Evolutionary conservation across 1,140 invertebrate species (phyloP).

Genomic region (Monochamus saltuarius): DNA sequence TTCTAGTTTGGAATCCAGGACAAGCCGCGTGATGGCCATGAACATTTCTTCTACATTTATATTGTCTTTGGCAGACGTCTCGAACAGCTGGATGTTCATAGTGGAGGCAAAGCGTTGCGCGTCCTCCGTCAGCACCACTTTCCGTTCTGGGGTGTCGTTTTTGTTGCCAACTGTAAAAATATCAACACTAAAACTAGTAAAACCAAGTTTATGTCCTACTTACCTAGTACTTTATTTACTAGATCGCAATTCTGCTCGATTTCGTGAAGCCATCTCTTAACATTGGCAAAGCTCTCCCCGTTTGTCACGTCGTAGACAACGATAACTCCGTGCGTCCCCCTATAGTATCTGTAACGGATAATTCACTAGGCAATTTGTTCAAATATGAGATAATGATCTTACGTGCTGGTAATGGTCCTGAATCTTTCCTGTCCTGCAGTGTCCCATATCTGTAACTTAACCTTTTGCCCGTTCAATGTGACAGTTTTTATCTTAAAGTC

Average conservation of each 20-base stretch:
- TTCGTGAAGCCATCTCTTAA: conserved; percentile 96
- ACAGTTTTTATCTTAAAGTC: conserved; percentile 99
- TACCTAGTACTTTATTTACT: conserved; percentile 97
- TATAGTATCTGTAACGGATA: conserved; percentile 79
- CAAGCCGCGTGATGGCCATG: conserved; percentile 68
- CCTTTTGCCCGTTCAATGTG: conserved; percentile 89
- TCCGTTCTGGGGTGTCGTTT: conserved; percentile 94
- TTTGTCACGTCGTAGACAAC: conserved; percentile 99
- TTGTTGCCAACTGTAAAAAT: conserved; percentile 92
- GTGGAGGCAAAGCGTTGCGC: conserved; percentile 95
- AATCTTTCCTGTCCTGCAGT: conserved; percentile 93
- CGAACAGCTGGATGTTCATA: conserved; percentile 96
- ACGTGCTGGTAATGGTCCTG: conserved; percentile 93
- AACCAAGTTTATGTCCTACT: conserved; percentile 38
- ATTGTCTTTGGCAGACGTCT: conserved; percentile 99
- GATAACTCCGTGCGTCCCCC: conserved; percentile 98
- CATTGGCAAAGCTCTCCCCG: conserved; percentile 98
- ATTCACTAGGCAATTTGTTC: conserved; percentile 3
- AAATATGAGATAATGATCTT: conserved; percentile 33
- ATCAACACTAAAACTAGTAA: background rate
- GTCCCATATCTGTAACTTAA: conserved; percentile 99
- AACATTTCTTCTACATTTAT: conserved; percentile 97
- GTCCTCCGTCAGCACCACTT: conserved; percentile 96
- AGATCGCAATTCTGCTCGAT: conserved; percentile 99
- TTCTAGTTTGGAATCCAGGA: conserved; percentile 61